Conservation (phyloP, 2,113 vertebrate species). For the Urocynchramus pylzowi region DNA sequence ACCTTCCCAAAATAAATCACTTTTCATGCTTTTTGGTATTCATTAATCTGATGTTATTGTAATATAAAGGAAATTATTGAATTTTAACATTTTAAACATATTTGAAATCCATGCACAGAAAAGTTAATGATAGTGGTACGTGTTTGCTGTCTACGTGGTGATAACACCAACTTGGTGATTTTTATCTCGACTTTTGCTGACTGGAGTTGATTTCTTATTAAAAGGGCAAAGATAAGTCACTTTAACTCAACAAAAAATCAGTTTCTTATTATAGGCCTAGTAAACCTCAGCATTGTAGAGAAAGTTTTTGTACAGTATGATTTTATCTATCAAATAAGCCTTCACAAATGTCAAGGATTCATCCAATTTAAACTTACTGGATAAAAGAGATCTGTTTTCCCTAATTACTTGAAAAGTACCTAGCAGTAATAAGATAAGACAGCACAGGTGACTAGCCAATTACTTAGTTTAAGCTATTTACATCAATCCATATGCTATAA, state of each 20-base stretch:
- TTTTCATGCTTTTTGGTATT: slow-evolving; percentile 15
- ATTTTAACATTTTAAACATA: slow-evolving; percentile 24
- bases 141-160: not conserved
- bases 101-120: slow-evolving; percentile 12
- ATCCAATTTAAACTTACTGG: slow-evolving; percentile 19
- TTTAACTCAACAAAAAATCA: slow-evolving; percentile 47
- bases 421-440: slow-evolving; percentile 47
- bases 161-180: slow-evolving; percentile 25
- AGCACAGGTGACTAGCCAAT: slow-evolving; percentile 32
- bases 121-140: not conserved
- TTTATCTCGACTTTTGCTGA: slow-evolving; percentile 46
- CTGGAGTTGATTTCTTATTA: slow-evolving; percentile 49
- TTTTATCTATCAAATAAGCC: slow-evolving; percentile 51
- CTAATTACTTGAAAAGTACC: slow-evolving; percentile 44
- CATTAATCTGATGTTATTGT: slow-evolving; percentile 20
- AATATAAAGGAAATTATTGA: not conserved
- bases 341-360: slow-evolving; percentile 30
- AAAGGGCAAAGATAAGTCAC: slow-evolving; percentile 50
- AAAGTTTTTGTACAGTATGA: slow-evolving; percentile 16
- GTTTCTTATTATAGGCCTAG: slow-evolving; percentile 31
- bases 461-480: slow-evolving; percentile 56
- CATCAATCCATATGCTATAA: slow-evolving; percentile 47
- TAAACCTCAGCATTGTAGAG: not conserved
- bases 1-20: slow-evolving; percentile 46
- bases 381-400: slow-evolving; percentile 20